These are phyloP conservation scores for Olivierus martensii DNA, from an alignment of 1,140 invertebrate species.

Conservation along the genomic window DNA sequence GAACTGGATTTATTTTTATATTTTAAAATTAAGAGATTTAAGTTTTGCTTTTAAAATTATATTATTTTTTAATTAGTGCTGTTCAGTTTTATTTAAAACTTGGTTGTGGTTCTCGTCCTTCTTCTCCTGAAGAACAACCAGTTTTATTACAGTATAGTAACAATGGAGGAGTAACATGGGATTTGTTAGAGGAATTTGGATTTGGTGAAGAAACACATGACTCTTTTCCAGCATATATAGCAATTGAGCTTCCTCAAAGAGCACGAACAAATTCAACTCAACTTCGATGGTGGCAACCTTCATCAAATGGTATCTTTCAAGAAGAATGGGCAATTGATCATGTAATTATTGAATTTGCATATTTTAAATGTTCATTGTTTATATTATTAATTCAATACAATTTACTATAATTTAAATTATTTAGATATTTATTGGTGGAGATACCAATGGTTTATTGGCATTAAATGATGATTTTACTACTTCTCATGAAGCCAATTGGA, in stretches of 20 bases:
- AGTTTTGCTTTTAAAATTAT: too few relatives aligned
- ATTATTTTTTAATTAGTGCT: constrained; percentile 19
- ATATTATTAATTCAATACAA: background rate
- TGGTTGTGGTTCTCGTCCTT: constrained; percentile 22
- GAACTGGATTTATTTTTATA: too few relatives aligned
- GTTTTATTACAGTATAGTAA: constrained; percentile 36
- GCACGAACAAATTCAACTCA: constrained; percentile 17
- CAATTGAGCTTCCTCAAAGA: constrained; percentile 12
- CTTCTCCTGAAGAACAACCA: constrained; percentile 22
- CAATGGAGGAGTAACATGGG: constrained; percentile 36
- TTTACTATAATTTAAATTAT: background rate
- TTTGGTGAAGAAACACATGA: constrained; percentile 21
- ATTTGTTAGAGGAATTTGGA: constrained; percentile 29
- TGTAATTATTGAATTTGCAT: constrained; percentile 1
- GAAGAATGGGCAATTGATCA: constrained; percentile 23
- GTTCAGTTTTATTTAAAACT: constrained; percentile 29
- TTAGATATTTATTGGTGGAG: constrained; percentile 32
- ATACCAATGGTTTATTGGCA: constrained; percentile 25
- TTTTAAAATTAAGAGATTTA: too few relatives aligned
- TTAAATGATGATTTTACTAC: constrained; percentile 27
- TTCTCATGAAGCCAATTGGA: constrained; percentile 27
- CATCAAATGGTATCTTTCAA: constrained; percentile 26
- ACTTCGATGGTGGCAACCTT: constrained; percentile 34
- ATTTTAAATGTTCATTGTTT: background rate
- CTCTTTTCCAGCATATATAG: constrained; percentile 11